phyloP scores from a whole-genome alignment of 1,140 invertebrate species.

The Trypoxylus dichotomus region DNA sequence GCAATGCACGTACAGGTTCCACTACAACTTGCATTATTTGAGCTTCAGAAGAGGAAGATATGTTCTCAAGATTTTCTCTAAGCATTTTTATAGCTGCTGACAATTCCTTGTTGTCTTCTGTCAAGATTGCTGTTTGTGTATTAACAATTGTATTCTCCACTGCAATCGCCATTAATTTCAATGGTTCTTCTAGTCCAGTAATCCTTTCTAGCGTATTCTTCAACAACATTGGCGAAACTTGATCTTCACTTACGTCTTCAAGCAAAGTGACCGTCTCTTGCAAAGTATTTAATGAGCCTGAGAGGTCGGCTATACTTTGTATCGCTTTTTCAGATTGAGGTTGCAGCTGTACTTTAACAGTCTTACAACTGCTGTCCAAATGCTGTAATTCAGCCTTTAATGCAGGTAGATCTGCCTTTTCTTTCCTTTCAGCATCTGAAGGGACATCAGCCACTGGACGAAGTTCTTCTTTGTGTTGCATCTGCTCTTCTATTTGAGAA shows the following conservation, averaged over 20 bases:
- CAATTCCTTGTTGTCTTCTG: too few species aligned
- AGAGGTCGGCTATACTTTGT: background rate
- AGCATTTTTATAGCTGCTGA: too few species aligned
- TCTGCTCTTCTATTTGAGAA: background rate
- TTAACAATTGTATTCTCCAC: too few species aligned
- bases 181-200: too few species aligned
- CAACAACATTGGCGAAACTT: background rate
- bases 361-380: background rate
- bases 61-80: too few species aligned
- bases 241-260: background rate
- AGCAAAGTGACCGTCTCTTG: background rate
- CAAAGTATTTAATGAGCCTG: background rate
- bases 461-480: background rate
- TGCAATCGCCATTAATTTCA: too few species aligned
- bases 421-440: background rate
- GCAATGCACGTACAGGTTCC: too few species aligned
- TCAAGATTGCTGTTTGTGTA: too few species aligned
- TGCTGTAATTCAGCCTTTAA: background rate
- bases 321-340: background rate
- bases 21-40: too few species aligned
- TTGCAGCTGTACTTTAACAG: background rate
- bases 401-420: background rate
- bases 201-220: background rate
- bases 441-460: background rate
- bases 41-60: too few species aligned